Base-by-base conservation (phyloP, 2,113 vertebrate genomes). In the Carettochelys insculpta region DNA sequence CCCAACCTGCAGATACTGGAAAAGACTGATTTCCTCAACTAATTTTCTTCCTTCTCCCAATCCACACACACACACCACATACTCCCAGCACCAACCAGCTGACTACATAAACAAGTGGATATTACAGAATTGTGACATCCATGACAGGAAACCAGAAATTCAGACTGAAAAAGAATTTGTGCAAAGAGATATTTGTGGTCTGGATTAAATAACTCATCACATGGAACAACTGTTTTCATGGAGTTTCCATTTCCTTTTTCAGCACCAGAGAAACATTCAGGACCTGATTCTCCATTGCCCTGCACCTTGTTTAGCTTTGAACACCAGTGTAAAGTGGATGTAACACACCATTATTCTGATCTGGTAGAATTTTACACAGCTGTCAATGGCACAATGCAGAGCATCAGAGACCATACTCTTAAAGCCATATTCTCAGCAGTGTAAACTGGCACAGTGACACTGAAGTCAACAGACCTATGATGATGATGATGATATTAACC, bases 181-280 rank as follows among this genome's bases (percentile, higher is more conserved):
- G 27, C 77, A 94, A n/a, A 13, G 29, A 79, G 4, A 27, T 2
- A 22, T 24, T 68, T 24, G 25, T 6, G 1, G 22, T 56, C 50
- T n/a, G 50, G 27, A 93, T 79, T 68, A 81, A 81, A 83, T 43
- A 0, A 51, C 79, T 82, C 80, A 41, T 8, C 9, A 50, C 4
- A 43, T 6, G 20, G 50, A 54, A 52, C 50, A 45, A 6, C 50
- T 38, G 41, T 50, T 43, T 90, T 86, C 38, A n/a, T 54, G 29
- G 54, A 0, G 0, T 71, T 27, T 83, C 84, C 86, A 24, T 53
- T 1, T 0, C 19, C 76, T 81, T 77, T 43, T 79, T 73, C 81
- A 43, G 79, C 0, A 0, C 52, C 3, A 25, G 47, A 65, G 29
- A 45, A 82, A 47, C 6, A 24, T 11, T 0, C 0, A 11, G 71